Percentiles rank a stretch among this genome's conserved stretches.
phyloP scores from a whole-genome alignment of 2,113 vertebrate genomes.

The Colinus virginianus region DNA sequence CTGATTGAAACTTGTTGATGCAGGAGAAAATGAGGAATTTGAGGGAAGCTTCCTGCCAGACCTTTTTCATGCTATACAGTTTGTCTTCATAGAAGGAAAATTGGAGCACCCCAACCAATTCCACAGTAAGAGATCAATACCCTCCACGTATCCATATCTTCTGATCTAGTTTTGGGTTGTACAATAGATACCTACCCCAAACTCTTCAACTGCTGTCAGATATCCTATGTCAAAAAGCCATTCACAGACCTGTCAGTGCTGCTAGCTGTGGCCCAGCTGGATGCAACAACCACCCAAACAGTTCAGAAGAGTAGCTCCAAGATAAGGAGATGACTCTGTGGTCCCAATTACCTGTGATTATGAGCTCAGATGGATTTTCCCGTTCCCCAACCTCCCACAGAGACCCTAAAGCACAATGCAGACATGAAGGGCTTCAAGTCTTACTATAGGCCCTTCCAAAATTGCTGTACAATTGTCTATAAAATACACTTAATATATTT shows the following conservation, averaged over 20 bases:
- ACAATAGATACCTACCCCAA: neutral
- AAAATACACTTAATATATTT: neutral
- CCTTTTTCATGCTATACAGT: neutral
- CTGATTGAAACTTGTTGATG: neutral
- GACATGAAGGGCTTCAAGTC: neutral
- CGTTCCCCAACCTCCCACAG: neutral
- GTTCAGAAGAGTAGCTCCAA: neutral
- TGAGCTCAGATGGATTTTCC: neutral
- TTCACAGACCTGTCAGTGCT: neutral
- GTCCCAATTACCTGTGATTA: neutral
- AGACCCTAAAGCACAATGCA: neutral
- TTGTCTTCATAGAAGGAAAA: neutral
- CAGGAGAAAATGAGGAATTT: neutral
- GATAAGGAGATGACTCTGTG: neutral
- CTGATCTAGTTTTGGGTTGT: neutral
- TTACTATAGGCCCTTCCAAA: neutral
- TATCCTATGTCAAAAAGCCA: neutral
- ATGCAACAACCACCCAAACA: neutral
- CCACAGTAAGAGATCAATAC: neutral
- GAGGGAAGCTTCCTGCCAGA: neutral
- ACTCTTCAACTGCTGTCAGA: neutral
- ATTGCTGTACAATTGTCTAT: neutral
- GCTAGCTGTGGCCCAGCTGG: neutral
- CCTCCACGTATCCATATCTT: neutral
- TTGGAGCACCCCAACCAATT: neutral